Evolutionary conservation across 2,113 vertebrate genomes (phyloP).

Genomic region (Stegostoma tigrinum): DNA sequence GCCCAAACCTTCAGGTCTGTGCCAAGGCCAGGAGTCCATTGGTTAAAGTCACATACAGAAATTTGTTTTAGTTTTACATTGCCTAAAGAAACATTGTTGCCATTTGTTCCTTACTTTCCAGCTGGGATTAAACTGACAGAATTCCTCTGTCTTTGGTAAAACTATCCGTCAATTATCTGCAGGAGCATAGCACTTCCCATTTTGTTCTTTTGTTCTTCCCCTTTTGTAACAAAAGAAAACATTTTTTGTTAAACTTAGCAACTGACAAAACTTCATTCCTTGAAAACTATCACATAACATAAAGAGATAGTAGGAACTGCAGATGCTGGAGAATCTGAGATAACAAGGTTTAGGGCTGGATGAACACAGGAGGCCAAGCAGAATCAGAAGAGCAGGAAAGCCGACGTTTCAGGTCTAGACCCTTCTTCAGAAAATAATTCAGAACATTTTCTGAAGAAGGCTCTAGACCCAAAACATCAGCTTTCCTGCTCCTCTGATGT

Average conservation of each 20-base stretch:
- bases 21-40: too few relatives aligned
- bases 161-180: neutral
- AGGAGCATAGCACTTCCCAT: neutral
- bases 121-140: neutral
- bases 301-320: neutral
- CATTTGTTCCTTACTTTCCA: neutral
- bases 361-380: too few relatives aligned
- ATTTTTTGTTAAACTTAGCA: neutral
- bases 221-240: neutral
- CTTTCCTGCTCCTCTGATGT: too few relatives aligned
- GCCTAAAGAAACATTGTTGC: neutral
- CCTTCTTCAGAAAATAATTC: too few relatives aligned
- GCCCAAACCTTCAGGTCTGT: too few relatives aligned
- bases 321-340: too few relatives aligned
- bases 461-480: too few relatives aligned
- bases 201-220: neutral
- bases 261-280: neutral
- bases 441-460: too few relatives aligned
- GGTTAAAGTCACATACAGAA: neutral
- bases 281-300: neutral
- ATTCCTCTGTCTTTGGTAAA: neutral
- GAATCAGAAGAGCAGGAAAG: too few relatives aligned
- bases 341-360: too few relatives aligned
- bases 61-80: neutral
- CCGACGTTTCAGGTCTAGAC: too few relatives aligned